A percentile compares a stretch with the other conserved stretches of the same genome.
Evolutionary conservation across 2,888 invertebrate species (phyloP).

Genomic region (Cosmorhoe ocellata): DNA sequence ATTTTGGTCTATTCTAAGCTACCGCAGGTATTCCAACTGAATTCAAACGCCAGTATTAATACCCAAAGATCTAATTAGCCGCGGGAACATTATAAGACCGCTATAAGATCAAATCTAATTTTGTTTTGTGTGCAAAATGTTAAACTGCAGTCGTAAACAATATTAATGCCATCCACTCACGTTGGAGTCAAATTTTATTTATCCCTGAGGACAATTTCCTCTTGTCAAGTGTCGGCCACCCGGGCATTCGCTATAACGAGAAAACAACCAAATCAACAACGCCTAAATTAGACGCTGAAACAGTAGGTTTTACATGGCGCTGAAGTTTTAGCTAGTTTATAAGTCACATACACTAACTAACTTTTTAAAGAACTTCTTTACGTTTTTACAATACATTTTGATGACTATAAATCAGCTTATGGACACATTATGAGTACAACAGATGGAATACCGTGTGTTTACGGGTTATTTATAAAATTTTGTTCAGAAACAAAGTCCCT

Average conservation of each 20-base stretch:
- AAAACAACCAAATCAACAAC: slow-evolving; percentile 74
- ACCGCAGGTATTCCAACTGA: slow-evolving; percentile 10
- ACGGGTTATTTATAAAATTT: background rate
- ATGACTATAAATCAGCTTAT: too few relatives aligned
- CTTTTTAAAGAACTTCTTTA: too few relatives aligned
- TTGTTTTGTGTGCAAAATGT: slow-evolving; percentile 44
- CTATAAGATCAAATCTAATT: slow-evolving; percentile 26
- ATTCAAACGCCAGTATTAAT: slow-evolving; percentile 22
- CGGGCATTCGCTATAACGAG: slow-evolving; percentile 71
- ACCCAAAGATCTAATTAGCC: slow-evolving; percentile 23
- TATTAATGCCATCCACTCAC: slow-evolving; percentile 68
- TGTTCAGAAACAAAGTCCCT: slow-evolving; percentile 42
- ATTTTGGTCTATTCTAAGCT: too few relatives aligned
- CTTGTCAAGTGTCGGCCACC: slow-evolving; percentile 75
- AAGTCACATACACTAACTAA: too few relatives aligned
- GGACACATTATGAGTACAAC: too few relatives aligned
- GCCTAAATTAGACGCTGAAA: slow-evolving; percentile 67
- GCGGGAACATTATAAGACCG: slow-evolving; percentile 9
- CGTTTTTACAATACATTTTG: too few relatives aligned
- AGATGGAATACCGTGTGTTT: too few relatives aligned
- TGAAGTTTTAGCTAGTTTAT: background rate
- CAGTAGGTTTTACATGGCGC: slow-evolving; percentile 56
- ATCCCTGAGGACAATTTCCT: slow-evolving; percentile 76
- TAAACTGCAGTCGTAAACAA: slow-evolving; percentile 64
- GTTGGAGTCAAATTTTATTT: slow-evolving; percentile 74